A percentile compares a stretch with the other conserved stretches of the same genome.
phyloP scores from a whole-genome alignment of 2,797 vertebrate species.

The Hydrocynus forskahlii region DNA sequence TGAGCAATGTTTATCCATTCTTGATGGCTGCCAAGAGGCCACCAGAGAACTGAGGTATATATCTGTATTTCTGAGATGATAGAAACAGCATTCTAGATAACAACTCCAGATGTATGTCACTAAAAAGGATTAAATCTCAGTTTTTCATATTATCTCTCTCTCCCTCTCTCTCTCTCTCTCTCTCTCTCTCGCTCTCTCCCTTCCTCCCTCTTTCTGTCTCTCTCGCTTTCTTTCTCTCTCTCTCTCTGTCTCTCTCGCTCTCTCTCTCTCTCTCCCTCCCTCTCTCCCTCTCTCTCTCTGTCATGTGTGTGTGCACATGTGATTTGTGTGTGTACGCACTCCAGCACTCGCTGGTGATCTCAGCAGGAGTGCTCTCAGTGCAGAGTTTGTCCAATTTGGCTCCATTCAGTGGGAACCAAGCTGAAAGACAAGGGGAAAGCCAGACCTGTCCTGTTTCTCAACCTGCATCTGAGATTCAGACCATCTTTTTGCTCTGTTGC shows the following conservation, averaged over 20 bases:
- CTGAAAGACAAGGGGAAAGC: not conserved
- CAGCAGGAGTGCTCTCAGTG: not conserved
- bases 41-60: not conserved
- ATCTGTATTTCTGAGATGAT: slow-evolving; percentile 25
- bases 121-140: not conserved
- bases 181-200: too few relatives aligned
- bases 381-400: not conserved
- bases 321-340: not conserved
- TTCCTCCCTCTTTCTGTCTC: too few relatives aligned
- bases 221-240: too few relatives aligned
- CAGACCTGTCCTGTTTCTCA: not conserved
- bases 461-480: not conserved
- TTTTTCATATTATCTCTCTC: too few relatives aligned
- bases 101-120: slow-evolving; percentile 41
- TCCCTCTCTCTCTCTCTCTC: too few relatives aligned
- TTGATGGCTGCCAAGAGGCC: not conserved
- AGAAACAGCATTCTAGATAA: slow-evolving; percentile 38
- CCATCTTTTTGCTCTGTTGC: not conserved
- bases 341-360: not conserved
- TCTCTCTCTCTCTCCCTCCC: not conserved
- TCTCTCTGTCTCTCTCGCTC: not conserved
- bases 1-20: slow-evolving; percentile 19
- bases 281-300: slow-evolving; percentile 4
- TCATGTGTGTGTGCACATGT: not conserved
- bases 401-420: not conserved